Evolutionary conservation across 2,888 invertebrate genomes (phyloP), one percentile per base, ranked within the genome.

Genomic region (Parnassius apollo): DNA sequence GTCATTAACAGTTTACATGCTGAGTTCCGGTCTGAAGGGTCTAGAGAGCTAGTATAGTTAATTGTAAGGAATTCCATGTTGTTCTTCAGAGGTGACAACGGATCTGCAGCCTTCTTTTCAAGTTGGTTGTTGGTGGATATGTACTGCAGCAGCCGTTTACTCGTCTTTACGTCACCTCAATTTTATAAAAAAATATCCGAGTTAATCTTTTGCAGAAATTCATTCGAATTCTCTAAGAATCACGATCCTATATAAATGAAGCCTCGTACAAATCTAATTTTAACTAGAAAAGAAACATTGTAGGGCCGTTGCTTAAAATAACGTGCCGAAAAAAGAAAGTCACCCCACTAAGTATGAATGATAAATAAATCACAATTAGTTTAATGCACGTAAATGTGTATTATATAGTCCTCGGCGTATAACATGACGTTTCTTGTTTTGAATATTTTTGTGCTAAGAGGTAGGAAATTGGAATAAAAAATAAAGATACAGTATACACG

Each of bases 341-440:
- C 51, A 13, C 42, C 13, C 42, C 11, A 42, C 45, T 51, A 51
- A 46, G 35, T 42, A 45, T 52, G 22, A 11, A 51, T 51, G 51
- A 42, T 51, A 52, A 56, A 64, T 64, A 60, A 64, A 57, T 60
- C 53, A 22, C 18, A 57, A 49, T 64, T 64, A 64, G 52, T 48
- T n/a, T 60, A 64, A 60, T 57, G 49, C 59, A 63, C 52, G 63
- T 50, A 56, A 63, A 59, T 59, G 56, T 52, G 55, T 51, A 35
- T 62, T 22, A 52, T 48, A 56, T 52, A 52, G 46, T 55, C 11
- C 58, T 4, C 56, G 51, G 11, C 22, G 57, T 54, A 18, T 62
- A 49, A 46, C 46, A 35, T 9, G 50, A 48, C 62, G 55, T 59
- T 49, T 22, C 44, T 54, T 35, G 49, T 44, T 35, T 54, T 45